Evolutionary conservation across 2,888 invertebrate genomes (phyloP).

Genomic region (Agrochola macilenta): DNA sequence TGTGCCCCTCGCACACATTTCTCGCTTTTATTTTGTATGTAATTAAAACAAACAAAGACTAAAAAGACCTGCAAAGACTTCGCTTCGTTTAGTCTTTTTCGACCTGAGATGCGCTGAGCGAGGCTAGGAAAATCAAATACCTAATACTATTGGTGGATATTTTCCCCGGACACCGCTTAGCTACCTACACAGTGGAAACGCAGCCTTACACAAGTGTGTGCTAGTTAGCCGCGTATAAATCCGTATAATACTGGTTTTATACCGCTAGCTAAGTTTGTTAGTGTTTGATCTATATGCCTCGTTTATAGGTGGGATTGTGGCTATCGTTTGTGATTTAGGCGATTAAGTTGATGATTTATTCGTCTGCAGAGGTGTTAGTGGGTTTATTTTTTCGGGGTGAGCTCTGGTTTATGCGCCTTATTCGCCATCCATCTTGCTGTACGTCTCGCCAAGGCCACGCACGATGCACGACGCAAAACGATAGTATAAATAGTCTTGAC

Average conservation of each 20-base stretch:
- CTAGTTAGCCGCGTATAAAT: conserved; percentile 76
- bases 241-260: conserved; percentile 72
- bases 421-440: too few species aligned
- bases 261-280: conserved; percentile 57
- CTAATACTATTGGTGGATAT: too few species aligned
- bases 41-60: too few species aligned
- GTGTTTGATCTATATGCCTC: conserved; percentile 57
- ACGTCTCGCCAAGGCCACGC: too few species aligned
- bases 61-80: too few species aligned
- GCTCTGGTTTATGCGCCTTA: too few species aligned
- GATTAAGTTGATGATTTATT: conserved; percentile 44
- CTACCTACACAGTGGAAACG: not conserved
- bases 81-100: too few species aligned
- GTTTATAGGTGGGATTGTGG: conserved; percentile 45
- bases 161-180: not conserved
- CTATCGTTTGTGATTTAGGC: conserved; percentile 52
- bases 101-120: not conserved
- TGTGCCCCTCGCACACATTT: too few species aligned
- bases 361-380: conserved; percentile 4
- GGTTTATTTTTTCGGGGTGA: not conserved
- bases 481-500: too few species aligned
- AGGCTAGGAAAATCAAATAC: not conserved
- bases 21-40: not conserved
- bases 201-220: conserved; percentile 70
- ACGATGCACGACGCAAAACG: too few species aligned